These are phyloP conservation scores for Tupiocoris notatus DNA, from an alignment of 2,888 invertebrate species.

Conservation along the genomic window DNA sequence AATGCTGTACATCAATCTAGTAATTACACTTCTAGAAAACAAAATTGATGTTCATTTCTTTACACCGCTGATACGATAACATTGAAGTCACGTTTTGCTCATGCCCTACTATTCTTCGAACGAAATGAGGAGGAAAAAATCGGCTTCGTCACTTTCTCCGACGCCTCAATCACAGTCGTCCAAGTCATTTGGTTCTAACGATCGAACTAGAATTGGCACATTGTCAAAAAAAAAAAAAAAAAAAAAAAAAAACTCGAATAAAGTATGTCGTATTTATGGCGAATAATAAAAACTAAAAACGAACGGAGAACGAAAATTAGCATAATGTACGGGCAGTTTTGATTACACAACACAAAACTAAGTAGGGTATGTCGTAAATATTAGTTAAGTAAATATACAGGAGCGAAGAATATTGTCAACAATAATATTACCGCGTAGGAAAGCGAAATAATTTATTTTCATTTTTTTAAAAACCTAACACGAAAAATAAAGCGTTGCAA, in stretches of 20 bases:
- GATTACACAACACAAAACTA: slow-evolving; percentile 7
- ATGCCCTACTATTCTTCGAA: neutral
- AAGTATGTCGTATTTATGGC: slow-evolving; percentile 25
- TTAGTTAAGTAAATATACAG: slow-evolving; percentile 13
- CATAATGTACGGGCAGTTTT: slow-evolving; percentile 5
- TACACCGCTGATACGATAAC: neutral
- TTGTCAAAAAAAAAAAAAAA: slow-evolving; percentile 17
- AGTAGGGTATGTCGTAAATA: neutral
- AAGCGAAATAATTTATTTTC: slow-evolving; percentile 2
- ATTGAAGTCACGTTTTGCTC: neutral
- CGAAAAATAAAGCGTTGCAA: neutral
- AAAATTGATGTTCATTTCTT: neutral
- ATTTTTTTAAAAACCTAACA: neutral
- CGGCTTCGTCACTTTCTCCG: neutral
- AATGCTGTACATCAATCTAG: slow-evolving; percentile 14
- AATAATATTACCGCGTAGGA: neutral
- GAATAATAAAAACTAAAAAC: slow-evolving; percentile 1
- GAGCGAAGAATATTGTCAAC: neutral
- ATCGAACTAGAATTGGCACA: slow-evolving; percentile 39
- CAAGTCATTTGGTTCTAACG: slow-evolving; percentile 35
- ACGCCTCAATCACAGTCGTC: slow-evolving; percentile 39
- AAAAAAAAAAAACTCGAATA: too few species aligned
- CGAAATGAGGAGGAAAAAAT: neutral
- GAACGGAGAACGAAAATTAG: slow-evolving; percentile 3
- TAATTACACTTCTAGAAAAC: slow-evolving; percentile 15